Evolutionary conservation across 2,113 vertebrate species (phyloP).

Genomic region (Saguinus midas): DNA sequence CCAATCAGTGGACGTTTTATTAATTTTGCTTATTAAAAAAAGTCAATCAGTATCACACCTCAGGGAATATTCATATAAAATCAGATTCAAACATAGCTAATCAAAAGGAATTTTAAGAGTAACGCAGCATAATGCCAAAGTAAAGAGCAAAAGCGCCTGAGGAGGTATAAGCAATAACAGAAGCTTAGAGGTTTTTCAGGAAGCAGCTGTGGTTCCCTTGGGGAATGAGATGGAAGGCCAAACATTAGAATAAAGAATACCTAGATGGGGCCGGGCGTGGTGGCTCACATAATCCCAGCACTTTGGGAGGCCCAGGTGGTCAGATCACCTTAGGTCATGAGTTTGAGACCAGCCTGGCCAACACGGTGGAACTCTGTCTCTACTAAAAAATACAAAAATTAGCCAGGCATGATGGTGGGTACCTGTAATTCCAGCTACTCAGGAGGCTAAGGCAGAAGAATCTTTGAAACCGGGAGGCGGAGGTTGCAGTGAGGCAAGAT

Average conservation of each 20-base stretch:
- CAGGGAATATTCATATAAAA: slow-evolving; percentile 44
- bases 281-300: too few relatives aligned
- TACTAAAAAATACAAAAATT: too few relatives aligned
- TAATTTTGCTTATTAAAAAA: slow-evolving; percentile 61
- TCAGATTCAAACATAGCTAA: slow-evolving; percentile 61
- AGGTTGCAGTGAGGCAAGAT: too few relatives aligned
- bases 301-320: too few relatives aligned
- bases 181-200: background rate
- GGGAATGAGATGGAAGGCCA: background rate
- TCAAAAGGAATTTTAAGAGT: slow-evolving; percentile 63
- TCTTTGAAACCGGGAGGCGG: too few relatives aligned
- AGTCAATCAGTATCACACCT: slow-evolving; percentile 37
- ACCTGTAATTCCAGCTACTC: too few relatives aligned
- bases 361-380: too few relatives aligned
- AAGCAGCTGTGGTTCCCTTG: background rate
- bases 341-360: too few relatives aligned
- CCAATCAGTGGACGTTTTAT: slow-evolving; percentile 43
- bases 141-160: slow-evolving; percentile 22
- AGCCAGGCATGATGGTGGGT: too few relatives aligned
- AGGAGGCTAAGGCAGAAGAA: too few relatives aligned
- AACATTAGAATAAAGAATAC: background rate
- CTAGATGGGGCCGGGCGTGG: background rate
- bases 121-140: slow-evolving; percentile 11
- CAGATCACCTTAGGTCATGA: too few relatives aligned
- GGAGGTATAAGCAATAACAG: background rate